Evolutionary conservation across 2,113 vertebrate genomes (phyloP).

Genomic region (Limnothrissa miodon): DNA sequence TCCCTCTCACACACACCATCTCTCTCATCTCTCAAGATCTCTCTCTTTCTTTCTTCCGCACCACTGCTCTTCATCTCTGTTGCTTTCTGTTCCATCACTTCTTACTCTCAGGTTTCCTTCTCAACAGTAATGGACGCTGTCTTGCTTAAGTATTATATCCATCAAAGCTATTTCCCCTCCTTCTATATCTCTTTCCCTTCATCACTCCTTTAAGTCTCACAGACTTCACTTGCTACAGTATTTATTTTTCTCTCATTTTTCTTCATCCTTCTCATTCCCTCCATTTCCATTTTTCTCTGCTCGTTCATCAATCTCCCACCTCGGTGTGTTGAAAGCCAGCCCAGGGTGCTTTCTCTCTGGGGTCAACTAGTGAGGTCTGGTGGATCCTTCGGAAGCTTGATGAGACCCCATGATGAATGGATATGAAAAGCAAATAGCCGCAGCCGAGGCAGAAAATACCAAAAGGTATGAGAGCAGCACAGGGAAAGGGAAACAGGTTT

Average conservation of each 20-base stretch:
- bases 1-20: no score
- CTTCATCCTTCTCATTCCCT: background rate
- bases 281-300: background rate
- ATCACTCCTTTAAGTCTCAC: background rate
- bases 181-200: background rate
- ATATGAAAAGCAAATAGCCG: background rate
- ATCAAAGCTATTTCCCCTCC: background rate
- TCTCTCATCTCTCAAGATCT: background rate
- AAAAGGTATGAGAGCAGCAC: background rate
- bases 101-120: background rate
- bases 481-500: background rate
- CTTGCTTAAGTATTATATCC: background rate
- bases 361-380: background rate
- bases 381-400: background rate
- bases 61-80: background rate
- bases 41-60: background rate
- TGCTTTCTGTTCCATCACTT: background rate
- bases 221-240: background rate
- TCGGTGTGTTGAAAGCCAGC: background rate
- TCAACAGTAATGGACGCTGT: background rate
- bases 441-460: background rate
- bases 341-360: background rate
- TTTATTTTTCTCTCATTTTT: background rate
- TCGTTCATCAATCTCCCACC: background rate
- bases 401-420: background rate